phyloP scores from a whole-genome alignment of 2,113 vertebrate genomes.

The Anarhynchus alexandrinus region DNA sequence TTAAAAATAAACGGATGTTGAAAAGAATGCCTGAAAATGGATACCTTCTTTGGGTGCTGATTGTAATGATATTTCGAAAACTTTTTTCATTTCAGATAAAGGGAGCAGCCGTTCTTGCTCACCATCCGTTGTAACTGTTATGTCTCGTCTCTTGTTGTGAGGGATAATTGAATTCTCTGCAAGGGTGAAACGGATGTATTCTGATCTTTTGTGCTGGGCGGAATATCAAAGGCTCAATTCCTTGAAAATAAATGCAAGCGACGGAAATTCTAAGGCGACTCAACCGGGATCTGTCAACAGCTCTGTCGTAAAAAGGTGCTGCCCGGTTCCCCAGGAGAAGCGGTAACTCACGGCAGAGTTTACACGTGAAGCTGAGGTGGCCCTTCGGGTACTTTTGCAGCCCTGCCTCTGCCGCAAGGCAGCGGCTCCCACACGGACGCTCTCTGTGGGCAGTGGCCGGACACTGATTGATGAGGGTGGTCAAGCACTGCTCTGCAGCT shows the following conservation, averaged over 20 bases:
- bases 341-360: neutral
- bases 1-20: neutral
- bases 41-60: neutral
- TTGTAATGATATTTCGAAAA: neutral
- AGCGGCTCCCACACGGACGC: fast-evolving
- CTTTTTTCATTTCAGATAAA: neutral
- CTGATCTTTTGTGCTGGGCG: neutral
- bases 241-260: neutral
- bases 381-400: neutral
- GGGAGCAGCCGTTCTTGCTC: neutral
- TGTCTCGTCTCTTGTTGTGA: neutral
- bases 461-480: neutral
- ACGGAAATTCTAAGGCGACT: neutral
- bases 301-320: neutral
- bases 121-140: neutral
- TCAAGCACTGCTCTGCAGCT: neutral
- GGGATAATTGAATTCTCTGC: neutral
- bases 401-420: neutral
- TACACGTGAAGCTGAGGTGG: neutral
- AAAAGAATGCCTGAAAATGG: neutral
- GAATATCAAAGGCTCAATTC: neutral
- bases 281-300: neutral
- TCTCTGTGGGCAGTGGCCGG: neutral
- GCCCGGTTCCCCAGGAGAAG: neutral
- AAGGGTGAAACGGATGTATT: neutral